Conservation (phyloP, 2,888 invertebrate species). For the Trichogramma evanescens region DNA sequence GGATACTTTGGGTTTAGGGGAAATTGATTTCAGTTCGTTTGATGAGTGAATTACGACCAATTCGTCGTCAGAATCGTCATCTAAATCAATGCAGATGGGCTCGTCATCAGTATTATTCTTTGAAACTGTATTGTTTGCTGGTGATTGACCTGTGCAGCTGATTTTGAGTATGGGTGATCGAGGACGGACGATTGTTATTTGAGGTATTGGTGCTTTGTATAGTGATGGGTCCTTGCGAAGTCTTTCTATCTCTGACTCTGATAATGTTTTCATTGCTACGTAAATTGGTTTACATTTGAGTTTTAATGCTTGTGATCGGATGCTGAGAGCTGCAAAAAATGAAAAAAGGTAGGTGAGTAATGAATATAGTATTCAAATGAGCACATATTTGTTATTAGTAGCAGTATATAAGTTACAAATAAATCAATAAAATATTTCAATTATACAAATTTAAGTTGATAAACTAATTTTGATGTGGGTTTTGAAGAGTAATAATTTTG, state of each 20-base stretch:
- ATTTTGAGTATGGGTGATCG: conserved; percentile 23
- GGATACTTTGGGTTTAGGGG: too few species aligned
- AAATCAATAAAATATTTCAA: neutral
- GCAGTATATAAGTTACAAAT: neutral
- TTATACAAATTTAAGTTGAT: too few species aligned
- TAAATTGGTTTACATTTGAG: conserved; percentile 51
- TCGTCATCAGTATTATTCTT: conserved; percentile 19
- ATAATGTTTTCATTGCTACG: conserved; percentile 49
- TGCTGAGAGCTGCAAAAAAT: conserved; percentile 33
- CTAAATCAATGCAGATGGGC: conserved; percentile 27
- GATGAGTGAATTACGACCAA: too few species aligned
- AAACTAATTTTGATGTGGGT: too few species aligned
- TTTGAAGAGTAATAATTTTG: too few species aligned
- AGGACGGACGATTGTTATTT: conserved; percentile 23
- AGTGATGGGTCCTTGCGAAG: conserved; percentile 31
- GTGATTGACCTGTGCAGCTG: too few species aligned
- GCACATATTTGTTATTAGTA: too few species aligned
- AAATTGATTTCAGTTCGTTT: too few species aligned
- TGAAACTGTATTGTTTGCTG: neutral
- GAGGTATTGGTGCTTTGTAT: conserved; percentile 25
- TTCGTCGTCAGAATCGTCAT: conserved; percentile 13
- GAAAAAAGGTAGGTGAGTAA: neutral
- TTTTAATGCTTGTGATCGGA: conserved; percentile 49
- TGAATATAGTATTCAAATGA: too few species aligned
- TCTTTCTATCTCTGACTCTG: conserved; percentile 46